A percentile compares a stretch with the other conserved stretches of the same genome.
Evolutionary conservation across 30 jellyfish, hydroid and myxozoan species (phyloP).

Genomic region (Phacellophora camtschatica): DNA sequence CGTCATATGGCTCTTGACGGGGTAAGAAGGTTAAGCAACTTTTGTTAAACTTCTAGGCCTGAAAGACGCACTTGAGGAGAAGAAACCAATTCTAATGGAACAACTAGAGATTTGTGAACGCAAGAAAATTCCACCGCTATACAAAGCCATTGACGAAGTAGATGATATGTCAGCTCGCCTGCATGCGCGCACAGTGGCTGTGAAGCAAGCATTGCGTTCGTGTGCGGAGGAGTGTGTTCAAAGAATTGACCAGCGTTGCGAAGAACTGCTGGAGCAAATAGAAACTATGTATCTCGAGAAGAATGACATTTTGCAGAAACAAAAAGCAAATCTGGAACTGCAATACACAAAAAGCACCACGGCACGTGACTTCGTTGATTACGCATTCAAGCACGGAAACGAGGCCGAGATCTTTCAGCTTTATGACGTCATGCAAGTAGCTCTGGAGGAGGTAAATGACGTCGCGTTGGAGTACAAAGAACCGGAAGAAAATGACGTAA

Average conservation of each 20-base stretch:
- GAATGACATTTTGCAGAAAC: conserved; percentile 66
- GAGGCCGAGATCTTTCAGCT: conserved; percentile 93
- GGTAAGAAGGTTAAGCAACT: too few species aligned
- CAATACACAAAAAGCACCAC: conserved; percentile 59
- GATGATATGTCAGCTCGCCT: conserved; percentile 98
- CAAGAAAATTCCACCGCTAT: conserved; percentile 82
- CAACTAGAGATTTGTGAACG: conserved; percentile 73
- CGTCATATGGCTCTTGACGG: too few species aligned
- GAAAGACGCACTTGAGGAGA: conserved; percentile 82
- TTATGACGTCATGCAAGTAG: conserved; percentile 81
- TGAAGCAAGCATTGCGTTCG: conserved; percentile 81
- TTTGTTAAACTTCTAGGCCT: too few species aligned
- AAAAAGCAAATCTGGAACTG: conserved; percentile 59
- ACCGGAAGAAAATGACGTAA: conserved; percentile 99
- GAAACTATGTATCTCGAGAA: conserved; percentile 66
- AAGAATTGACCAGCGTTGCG: conserved; percentile 79
- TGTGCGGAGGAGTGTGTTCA: conserved; percentile 80
- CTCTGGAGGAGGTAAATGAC: conserved; percentile 72
- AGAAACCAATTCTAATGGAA: conserved; percentile 70
- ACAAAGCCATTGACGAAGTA: conserved; percentile 90
- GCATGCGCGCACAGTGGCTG: conserved; percentile 94
- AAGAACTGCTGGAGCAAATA: conserved; percentile 66
- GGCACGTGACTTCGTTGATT: conserved; percentile 84
- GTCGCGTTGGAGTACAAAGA: conserved; percentile 72
- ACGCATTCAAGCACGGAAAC: conserved; percentile 94